Base-by-base conservation (phyloP, 2,888 invertebrate genomes). In the Brachypalpus laphriformis region DNA sequence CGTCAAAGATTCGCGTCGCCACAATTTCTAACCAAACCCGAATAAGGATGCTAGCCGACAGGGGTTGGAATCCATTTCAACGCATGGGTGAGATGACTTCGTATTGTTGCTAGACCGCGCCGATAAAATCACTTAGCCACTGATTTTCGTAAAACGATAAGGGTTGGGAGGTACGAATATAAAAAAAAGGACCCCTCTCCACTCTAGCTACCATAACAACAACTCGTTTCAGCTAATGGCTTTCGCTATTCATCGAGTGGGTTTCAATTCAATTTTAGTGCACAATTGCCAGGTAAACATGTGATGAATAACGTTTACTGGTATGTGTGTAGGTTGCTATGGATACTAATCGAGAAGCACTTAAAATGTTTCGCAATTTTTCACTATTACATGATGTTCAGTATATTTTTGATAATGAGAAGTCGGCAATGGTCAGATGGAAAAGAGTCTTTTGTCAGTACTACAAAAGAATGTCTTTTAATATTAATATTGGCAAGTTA, bases 251-350 rank as follows among this genome's bases (percentile, higher is more conserved):
- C 87, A 87, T 77, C 70, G 87, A 87, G 83, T 86, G 83, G 88
- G 87, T 82, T 88, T 88, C 87, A 86, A 87, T 88, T 87, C 87
- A 87, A 87, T 87, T 87, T 87, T 20, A 51, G 80, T 68, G 54
- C 63, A 82, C 81, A 86, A 86, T 86, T 77, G 77, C 57, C 85
- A 85, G 81, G 85, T 81, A 85, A 81, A 85, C 85, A 82, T 82
- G 86, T 77, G 85, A 81, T 66, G 86, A 75, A 81, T 78, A 70
- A n/a, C 75, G 65, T 65, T 72, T n/a, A 40, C 56, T 42, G 59
- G 22, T 18, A 9, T 20, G 22, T 54, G 3, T 25, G 9, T 47
- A 20, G 54, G 81, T 81, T 81, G 71, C 81, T 25, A 85, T 85
- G 59, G 81, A 76, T 85, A 85, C 81, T 57, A 57, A 71, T 75